A percentile compares a stretch with the other conserved stretches of the same genome.
These are phyloP conservation scores for Pyrgilauda ruficollis DNA, from an alignment of 2,113 vertebrate species.

Conservation along the genomic window DNA sequence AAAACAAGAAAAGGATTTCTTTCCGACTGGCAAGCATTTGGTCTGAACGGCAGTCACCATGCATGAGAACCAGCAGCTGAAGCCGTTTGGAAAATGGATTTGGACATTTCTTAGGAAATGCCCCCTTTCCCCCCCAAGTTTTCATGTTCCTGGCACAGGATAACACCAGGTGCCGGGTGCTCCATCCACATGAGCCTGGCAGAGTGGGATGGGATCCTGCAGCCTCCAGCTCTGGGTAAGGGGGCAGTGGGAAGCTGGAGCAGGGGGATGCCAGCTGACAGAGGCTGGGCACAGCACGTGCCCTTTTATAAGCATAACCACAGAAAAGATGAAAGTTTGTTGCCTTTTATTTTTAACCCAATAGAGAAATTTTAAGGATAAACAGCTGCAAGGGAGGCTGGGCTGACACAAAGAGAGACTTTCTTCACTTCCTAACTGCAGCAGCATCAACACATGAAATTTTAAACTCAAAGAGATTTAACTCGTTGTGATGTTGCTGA, in stretches of 20 bases:
- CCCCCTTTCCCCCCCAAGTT: background rate
- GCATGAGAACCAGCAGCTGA: background rate
- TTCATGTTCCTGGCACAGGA: background rate
- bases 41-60: background rate
- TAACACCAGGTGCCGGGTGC: slow-evolving; percentile 47
- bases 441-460: background rate
- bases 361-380: slow-evolving; percentile 36
- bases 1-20: background rate
- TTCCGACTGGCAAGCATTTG: background rate
- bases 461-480: background rate
- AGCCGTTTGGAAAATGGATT: background rate
- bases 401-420: slow-evolving; percentile 30
- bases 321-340: slow-evolving; percentile 31
- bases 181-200: background rate
- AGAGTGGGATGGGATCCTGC: background rate
- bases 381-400: background rate
- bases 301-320: background rate
- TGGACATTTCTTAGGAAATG: slow-evolving; percentile 2
- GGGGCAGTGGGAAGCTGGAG: slow-evolving; percentile 8
- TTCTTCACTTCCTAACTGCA: slow-evolving; percentile 39
- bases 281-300: background rate
- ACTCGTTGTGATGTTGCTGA: background rate
- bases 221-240: background rate
- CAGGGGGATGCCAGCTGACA: background rate
- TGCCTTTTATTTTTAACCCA: slow-evolving; percentile 44